These are phyloP conservation scores for Vulpes vulpes DNA, from an alignment of 2,113 vertebrate species.

Conservation along the genomic window DNA sequence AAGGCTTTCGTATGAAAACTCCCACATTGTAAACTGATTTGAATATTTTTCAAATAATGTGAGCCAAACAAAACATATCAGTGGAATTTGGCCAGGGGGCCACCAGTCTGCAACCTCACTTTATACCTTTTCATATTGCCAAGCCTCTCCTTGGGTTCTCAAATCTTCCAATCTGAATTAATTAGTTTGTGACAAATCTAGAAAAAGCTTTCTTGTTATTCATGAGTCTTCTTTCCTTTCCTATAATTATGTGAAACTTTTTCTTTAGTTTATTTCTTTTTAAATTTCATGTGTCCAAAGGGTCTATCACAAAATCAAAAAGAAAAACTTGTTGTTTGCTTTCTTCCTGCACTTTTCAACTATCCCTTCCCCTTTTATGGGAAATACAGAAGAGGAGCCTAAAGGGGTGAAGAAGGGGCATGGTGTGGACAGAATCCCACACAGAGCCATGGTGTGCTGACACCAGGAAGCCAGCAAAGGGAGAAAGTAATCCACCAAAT, in stretches of 20 bases:
- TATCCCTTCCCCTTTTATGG: neutral
- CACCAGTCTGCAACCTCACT: neutral
- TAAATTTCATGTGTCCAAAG: neutral
- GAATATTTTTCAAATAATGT: slow-evolving; percentile 47
- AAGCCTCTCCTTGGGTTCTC: neutral
- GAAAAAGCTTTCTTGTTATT: neutral
- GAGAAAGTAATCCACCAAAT: neutral
- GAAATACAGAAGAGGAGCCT: neutral
- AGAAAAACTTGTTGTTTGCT: neutral
- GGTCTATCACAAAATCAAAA: slow-evolving; percentile 8
- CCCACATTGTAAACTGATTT: neutral
- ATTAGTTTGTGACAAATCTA: neutral
- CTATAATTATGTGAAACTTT: neutral
- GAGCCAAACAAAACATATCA: slow-evolving; percentile 44
- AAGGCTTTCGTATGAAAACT: neutral
- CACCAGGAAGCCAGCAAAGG: neutral
- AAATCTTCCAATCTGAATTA: neutral
- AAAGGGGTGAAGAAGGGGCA: neutral
- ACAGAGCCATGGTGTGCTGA: fast-evolving
- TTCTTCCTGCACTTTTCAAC: neutral
- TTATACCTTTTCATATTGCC: neutral
- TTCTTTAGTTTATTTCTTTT: neutral
- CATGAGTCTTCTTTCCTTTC: neutral
- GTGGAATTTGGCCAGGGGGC: neutral
- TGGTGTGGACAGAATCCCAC: neutral